Conservation (phyloP, 2,888 invertebrate species). For the Yponomeuta plumbellus region DNA sequence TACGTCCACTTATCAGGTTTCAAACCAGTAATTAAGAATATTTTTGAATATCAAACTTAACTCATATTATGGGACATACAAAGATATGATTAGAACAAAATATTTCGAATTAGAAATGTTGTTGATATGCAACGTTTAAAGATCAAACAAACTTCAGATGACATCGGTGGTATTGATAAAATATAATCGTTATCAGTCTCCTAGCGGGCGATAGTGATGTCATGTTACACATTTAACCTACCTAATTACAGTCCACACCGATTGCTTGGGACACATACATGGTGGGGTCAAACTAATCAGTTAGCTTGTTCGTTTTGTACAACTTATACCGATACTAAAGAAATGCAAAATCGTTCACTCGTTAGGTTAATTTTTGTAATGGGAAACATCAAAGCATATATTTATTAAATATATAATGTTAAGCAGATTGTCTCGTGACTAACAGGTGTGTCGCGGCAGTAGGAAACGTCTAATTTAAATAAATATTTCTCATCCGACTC, state of each 20-base stretch:
- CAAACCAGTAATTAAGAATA: conserved; percentile 12
- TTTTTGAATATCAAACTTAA: conserved; percentile 57
- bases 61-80: conserved; percentile 57
- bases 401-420: conserved; percentile 35
- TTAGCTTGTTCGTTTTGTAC: conserved; percentile 56
- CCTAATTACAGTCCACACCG: background rate
- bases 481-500: conserved; percentile 73
- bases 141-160: conserved; percentile 59
- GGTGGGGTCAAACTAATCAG: conserved; percentile 53
- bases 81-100: conserved; percentile 66
- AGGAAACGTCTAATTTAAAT: conserved; percentile 71
- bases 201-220: conserved; percentile 41
- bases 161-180: conserved; percentile 68
- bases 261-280: conserved; percentile 24
- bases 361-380: conserved; percentile 8
- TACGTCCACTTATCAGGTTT: conserved; percentile 53
- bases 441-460: conserved; percentile 62
- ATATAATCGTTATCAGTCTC: conserved; percentile 53
- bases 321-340: conserved; percentile 38
- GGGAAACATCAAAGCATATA: conserved; percentile 29
- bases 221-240: conserved; percentile 30
- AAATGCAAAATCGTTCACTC: conserved; percentile 17
- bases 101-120: conserved; percentile 72
- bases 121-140: conserved; percentile 74
- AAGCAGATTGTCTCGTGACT: conserved; percentile 61